Percentiles rank a stretch among this genome's conserved stretches.
phyloP scores from a whole-genome alignment of 2,113 vertebrate genomes.

The Xiphorhynchus elegans region DNA sequence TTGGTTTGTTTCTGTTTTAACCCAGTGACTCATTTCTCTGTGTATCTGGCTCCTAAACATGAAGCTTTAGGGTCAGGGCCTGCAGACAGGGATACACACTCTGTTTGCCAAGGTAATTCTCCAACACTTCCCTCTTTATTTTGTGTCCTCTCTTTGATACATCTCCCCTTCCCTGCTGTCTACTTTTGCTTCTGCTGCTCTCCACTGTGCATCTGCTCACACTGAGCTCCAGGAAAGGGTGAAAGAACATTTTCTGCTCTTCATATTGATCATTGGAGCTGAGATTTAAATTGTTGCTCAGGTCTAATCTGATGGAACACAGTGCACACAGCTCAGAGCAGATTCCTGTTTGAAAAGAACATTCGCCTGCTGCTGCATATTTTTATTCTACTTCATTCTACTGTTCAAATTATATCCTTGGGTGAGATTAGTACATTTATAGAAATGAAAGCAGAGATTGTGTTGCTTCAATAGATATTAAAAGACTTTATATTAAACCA shows the following conservation, averaged over 20 bases:
- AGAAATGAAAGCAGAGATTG: slow-evolving; percentile 18
- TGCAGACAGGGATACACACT: not conserved
- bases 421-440: not conserved
- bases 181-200: not conserved
- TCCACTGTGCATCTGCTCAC: not conserved
- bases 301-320: slow-evolving; percentile 41
- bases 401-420: not conserved
- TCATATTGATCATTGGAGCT: not conserved
- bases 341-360: slow-evolving; percentile 9
- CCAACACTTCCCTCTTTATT: not conserved
- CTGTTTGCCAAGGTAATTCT: not conserved
- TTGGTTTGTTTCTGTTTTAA: not conserved
- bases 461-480: slow-evolving; percentile 28
- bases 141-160: not conserved
- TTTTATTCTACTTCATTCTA: slow-evolving; percentile 8
- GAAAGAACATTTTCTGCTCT: not conserved
- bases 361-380: not conserved
- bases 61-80: not conserved
- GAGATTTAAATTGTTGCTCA: not conserved
- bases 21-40: not conserved
- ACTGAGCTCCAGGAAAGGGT: not conserved
- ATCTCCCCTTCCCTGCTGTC: not conserved
- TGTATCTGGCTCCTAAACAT: not conserved
- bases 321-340: not conserved
- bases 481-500: slow-evolving; percentile 14